These are phyloP conservation scores for Polylopha cassiicola DNA, from an alignment of 2,888 invertebrate genomes.

Conservation along the genomic window DNA sequence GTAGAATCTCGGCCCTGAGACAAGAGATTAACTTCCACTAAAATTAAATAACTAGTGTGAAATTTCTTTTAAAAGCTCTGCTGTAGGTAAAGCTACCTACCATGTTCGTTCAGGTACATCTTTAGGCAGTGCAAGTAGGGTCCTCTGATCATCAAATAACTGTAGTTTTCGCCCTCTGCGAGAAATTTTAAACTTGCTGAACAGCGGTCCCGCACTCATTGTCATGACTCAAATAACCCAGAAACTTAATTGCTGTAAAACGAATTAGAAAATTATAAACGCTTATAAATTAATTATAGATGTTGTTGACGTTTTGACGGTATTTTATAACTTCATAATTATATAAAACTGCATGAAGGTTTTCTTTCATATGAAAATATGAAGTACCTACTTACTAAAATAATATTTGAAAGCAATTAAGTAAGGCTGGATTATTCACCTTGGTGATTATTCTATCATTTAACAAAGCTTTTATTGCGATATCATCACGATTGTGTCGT, in stretches of 20 bases:
- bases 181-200: constrained; percentile 47
- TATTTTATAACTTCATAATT: no score
- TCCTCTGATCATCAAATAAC: constrained; percentile 50
- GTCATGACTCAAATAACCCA: constrained; percentile 22
- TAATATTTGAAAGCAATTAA: not conserved
- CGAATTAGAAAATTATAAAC: no score
- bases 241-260: no score
- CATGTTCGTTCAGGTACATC: constrained; percentile 63
- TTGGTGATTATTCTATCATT: constrained; percentile 29
- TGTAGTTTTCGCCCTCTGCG: constrained; percentile 55
- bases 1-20: constrained; percentile 59
- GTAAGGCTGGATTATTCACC: constrained; percentile 41
- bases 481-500: no score
- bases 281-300: no score
- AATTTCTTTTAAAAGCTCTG: not conserved
- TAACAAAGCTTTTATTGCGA: constrained; percentile 12
- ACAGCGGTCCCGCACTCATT: constrained; percentile 11
- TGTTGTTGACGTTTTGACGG: no score
- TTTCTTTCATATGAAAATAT: not conserved
- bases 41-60: not conserved
- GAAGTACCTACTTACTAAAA: no score
- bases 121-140: constrained; percentile 52
- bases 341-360: no score
- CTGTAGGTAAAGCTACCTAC: constrained; percentile 32
- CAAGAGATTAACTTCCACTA: not conserved